Percentiles rank a stretch among this genome's conserved stretches.
These are phyloP conservation scores for Botia almorhae DNA, from an alignment of 2,797 vertebrate species.

Conservation along the genomic window DNA sequence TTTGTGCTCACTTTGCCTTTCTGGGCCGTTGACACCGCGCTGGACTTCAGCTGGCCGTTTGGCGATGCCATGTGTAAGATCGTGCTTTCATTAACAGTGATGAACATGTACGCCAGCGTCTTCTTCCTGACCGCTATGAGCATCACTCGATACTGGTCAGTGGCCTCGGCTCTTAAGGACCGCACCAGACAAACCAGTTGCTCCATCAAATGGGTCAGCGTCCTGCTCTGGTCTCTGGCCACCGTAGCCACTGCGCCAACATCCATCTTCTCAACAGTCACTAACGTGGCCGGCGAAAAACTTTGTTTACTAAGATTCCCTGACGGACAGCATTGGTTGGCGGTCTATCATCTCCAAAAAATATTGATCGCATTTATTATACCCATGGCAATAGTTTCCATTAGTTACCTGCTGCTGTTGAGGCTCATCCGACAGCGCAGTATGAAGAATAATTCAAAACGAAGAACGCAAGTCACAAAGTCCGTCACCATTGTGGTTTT, in stretches of 20 bases:
- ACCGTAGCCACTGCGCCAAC: constrained; percentile 77
- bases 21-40: constrained; percentile 70
- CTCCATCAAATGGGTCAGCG: constrained; percentile 68
- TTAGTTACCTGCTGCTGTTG: constrained; percentile 77
- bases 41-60: constrained; percentile 74
- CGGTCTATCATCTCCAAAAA: constrained; percentile 81
- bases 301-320: constrained; percentile 80
- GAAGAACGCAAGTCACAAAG: constrained; percentile 73
- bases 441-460: constrained; percentile 71
- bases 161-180: constrained; percentile 65
- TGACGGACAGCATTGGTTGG: constrained; percentile 77
- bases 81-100: constrained; percentile 67
- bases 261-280: constrained; percentile 76
- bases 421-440: constrained; percentile 72
- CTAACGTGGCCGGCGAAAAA: constrained; percentile 76
- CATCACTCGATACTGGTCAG: constrained; percentile 67
- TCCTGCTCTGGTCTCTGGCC: constrained; percentile 74
- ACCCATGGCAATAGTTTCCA: constrained; percentile 75
- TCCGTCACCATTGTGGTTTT: constrained; percentile 77
- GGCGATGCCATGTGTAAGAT: constrained; percentile 70
- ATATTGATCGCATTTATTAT: constrained; percentile 78
- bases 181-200: constrained; percentile 50
- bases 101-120: constrained; percentile 73
- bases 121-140: constrained; percentile 72
- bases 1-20: constrained; percentile 71